These are phyloP conservation scores for Heliconius erato DNA, from an alignment of 2,888 invertebrate species.

Conservation along the genomic window DNA sequence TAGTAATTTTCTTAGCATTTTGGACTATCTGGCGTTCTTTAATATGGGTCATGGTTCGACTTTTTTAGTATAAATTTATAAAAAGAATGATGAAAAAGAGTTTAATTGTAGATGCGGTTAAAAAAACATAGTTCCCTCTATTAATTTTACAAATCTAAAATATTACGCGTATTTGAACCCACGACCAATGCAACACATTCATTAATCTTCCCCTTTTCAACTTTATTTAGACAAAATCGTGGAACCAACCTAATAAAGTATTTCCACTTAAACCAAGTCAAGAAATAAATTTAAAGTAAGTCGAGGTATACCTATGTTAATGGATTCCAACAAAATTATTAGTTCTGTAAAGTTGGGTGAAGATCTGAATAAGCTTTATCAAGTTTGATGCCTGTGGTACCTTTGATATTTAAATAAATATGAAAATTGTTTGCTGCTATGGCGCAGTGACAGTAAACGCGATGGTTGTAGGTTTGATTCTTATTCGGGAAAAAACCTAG, in stretches of 20 bases:
- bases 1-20: neutral
- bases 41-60: neutral
- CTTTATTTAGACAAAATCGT: too few relatives aligned
- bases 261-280: neutral
- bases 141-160: too few relatives aligned
- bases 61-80: neutral
- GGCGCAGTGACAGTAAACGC: too few relatives aligned
- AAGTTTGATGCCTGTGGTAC: conserved; percentile 24
- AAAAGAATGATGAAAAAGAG: neutral
- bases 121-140: too few relatives aligned
- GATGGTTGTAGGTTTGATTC: neutral
- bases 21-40: neutral
- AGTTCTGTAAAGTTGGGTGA: conserved; percentile 13
- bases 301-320: conserved; percentile 3
- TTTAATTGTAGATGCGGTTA: too few relatives aligned
- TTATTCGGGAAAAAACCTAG: neutral
- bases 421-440: neutral
- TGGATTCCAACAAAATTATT: conserved; percentile 21
- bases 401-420: conserved; percentile 31
- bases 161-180: too few relatives aligned
- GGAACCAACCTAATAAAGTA: neutral
- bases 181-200: too few relatives aligned
- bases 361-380: conserved; percentile 9
- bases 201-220: too few relatives aligned
- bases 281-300: conserved; percentile 4